These are phyloP conservation scores for Osmerus eperlanus DNA, from an alignment of 2,113 vertebrate species.

Conservation along the genomic window DNA sequence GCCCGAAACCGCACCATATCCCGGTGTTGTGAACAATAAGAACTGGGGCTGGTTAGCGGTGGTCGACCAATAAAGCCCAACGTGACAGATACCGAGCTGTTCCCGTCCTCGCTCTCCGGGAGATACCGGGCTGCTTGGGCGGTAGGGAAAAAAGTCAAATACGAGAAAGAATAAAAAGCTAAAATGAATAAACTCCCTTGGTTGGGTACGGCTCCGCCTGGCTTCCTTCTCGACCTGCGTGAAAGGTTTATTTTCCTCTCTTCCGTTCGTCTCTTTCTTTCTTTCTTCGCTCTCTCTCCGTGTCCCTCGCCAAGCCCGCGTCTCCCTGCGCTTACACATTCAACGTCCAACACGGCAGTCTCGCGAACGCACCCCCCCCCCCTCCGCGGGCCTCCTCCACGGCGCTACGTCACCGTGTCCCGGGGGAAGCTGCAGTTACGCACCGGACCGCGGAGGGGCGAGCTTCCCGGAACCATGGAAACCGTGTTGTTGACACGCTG, in stretches of 20 bases:
- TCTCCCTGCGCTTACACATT: constrained; percentile 7
- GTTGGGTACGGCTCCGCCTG: background rate
- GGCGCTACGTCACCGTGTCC: constrained; percentile 23
- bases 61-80: too few species aligned
- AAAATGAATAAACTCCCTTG: background rate
- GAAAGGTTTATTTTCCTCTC: background rate
- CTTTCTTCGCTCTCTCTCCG: constrained; percentile 2
- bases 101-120: too few species aligned
- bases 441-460: constrained; percentile 11
- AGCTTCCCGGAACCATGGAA: constrained; percentile 11
- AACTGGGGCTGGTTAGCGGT: background rate
- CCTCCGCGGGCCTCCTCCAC: background rate
- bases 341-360: background rate
- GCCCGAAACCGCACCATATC: background rate
- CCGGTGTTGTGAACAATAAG: background rate
- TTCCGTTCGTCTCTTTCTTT: background rate
- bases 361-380: background rate
- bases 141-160: too few species aligned
- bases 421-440: constrained; percentile 16
- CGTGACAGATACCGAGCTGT: too few species aligned
- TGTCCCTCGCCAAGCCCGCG: background rate
- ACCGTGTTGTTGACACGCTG: constrained; percentile 1
- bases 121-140: too few species aligned
- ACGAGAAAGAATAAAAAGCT: too few species aligned
- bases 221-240: background rate